A percentile compares a stretch with the other conserved stretches of the same genome.
Conservation (phyloP, 2,797 vertebrate species). For the Bradypodion pumilum region DNA sequence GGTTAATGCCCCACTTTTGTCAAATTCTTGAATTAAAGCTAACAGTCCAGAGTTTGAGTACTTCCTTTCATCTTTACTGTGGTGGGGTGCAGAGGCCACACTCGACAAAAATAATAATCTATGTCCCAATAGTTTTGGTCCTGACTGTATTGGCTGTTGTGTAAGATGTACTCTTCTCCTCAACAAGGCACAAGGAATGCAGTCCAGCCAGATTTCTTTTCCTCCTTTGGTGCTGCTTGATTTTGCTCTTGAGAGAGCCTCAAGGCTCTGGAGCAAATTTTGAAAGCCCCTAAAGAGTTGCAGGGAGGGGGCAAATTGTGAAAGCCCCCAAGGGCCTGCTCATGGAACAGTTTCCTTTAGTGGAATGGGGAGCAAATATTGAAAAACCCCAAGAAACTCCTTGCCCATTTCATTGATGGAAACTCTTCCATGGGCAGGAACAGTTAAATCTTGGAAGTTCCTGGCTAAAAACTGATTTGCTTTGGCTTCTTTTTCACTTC, state of each 20-base stretch:
- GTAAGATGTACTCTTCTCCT: no score
- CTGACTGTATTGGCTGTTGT: no score
- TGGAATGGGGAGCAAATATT: background rate
- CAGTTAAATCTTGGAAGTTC: background rate
- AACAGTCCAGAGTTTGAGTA: no score
- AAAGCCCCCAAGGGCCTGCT: no score
- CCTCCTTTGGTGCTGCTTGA: background rate
- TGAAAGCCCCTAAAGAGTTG: background rate
- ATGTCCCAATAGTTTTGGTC: no score
- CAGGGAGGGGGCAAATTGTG: no score
- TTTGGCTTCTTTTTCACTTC: background rate
- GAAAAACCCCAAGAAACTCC: background rate
- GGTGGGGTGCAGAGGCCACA: no score
- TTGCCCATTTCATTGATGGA: background rate
- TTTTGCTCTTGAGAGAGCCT: background rate
- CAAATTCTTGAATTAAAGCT: no score
- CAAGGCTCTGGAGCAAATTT: background rate
- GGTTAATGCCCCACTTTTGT: no score
- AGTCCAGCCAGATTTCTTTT: background rate
- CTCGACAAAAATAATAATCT: no score
- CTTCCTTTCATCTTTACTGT: no score
- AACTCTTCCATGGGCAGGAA: background rate
- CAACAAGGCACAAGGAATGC: background rate
- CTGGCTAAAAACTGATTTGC: background rate
- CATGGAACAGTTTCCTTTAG: no score